Percentiles rank a stretch among this genome's conserved stretches.
phyloP scores from a whole-genome alignment of 2,797 vertebrate species.

The Poecilia velifera region DNA sequence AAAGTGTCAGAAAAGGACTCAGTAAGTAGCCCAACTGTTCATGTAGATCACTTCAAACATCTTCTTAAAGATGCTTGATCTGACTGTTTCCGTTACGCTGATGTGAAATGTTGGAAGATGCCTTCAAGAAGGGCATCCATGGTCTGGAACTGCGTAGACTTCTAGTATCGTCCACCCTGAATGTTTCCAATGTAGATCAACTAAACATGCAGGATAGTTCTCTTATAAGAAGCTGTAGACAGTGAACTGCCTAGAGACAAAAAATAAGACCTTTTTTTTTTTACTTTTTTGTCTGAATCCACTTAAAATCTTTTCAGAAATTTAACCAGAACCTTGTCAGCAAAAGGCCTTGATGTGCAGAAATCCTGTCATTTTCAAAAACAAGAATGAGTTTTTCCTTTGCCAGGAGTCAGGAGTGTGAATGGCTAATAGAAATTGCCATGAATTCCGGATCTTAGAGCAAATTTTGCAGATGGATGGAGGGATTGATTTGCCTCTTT shows the following conservation, averaged over 20 bases:
- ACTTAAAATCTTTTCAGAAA: not conserved
- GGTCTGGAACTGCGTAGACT: not conserved
- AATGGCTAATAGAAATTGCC: not conserved
- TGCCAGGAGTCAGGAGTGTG: not conserved
- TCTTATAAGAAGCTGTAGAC: no score
- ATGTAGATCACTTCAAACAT: not conserved
- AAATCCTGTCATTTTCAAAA: not conserved
- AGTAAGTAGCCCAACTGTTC: not conserved
- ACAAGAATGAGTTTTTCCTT: not conserved
- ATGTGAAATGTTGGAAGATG: not conserved
- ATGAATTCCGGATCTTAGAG: not conserved
- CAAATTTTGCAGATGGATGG: not conserved
- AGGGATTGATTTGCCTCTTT: not conserved
- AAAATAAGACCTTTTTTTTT: not conserved
- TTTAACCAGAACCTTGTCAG: not conserved
- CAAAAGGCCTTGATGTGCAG: not conserved
- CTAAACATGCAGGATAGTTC: not conserved
- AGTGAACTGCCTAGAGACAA: no score
- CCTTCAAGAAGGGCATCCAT: not conserved
- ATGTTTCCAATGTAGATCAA: not conserved
- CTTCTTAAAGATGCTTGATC: not conserved
- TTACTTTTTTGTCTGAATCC: not conserved
- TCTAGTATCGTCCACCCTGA: not conserved
- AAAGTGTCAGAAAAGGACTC: not conserved
- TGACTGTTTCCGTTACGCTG: not conserved